These are phyloP conservation scores for Ancistrus triradiatus DNA, from an alignment of 2,113 vertebrate species.

Conservation along the genomic window DNA sequence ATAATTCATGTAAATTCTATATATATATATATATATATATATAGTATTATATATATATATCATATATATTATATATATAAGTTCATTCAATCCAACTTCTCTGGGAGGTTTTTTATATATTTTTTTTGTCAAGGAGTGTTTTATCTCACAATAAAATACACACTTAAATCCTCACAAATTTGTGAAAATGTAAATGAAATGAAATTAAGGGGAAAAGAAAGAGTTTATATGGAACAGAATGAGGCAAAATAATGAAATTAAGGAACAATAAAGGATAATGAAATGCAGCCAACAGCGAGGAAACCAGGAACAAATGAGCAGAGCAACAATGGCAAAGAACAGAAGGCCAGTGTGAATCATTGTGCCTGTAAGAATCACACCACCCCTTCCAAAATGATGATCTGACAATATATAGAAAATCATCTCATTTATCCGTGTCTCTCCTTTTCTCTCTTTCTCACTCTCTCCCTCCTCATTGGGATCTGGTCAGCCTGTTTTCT, in stretches of 20 bases:
- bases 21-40: too few relatives aligned
- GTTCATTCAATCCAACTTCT: too few relatives aligned
- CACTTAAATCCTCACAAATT: too few relatives aligned
- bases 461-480: slow-evolving; percentile 19
- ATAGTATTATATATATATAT: too few relatives aligned
- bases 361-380: slow-evolving; percentile 34
- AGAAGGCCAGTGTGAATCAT: slow-evolving; percentile 35
- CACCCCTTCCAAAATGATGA: slow-evolving; percentile 25
- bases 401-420: slow-evolving; percentile 34
- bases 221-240: slow-evolving; percentile 12
- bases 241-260: slow-evolving; percentile 12
- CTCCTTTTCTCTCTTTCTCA: not conserved
- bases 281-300: slow-evolving; percentile 17
- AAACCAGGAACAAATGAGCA: slow-evolving; percentile 27
- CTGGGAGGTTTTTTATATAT: too few relatives aligned
- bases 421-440: slow-evolving; percentile 18
- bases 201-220: slow-evolving; percentile 11
- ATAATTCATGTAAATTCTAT: too few relatives aligned
- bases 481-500: slow-evolving; percentile 31
- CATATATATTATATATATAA: too few relatives aligned
- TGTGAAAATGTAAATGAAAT: too few relatives aligned
- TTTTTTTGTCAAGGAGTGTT: too few relatives aligned
- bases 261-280: slow-evolving; percentile 13
- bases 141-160: too few relatives aligned
- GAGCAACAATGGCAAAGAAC: slow-evolving; percentile 25